Evolutionary conservation across 2,888 invertebrate species (phyloP), one percentile per base, ranked within the genome.

Genomic region (Colletes collaris): DNA sequence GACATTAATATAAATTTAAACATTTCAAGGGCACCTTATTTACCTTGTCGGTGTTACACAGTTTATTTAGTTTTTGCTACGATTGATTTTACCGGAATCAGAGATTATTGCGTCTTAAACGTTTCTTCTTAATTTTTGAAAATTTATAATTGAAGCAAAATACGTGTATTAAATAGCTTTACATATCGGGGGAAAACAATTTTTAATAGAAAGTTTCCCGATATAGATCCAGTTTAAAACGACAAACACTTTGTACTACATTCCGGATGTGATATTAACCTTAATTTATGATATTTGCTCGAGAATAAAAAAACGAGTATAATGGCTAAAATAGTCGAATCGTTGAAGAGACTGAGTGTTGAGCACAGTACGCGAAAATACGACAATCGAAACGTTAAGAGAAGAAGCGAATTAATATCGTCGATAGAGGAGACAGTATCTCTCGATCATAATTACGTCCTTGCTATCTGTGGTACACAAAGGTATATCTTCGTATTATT

Each of bases 381-480:
- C 27, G 60, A 56, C 8, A 55, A 81, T 5, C 76, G 72, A 55
- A 80, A 64, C 16, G 19, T 53, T 6, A 84, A 53, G 56, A 85
- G 68, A 62, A 86, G 81, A 66, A 77, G 60, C 27, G 90, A 91
- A 73, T 86, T 90, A 55, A 78, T 64, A 2, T 77, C 87, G 75
- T 90, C 76, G 2, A 89, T 91, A 50, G 95, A 96, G 92, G 94
- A 94, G 64, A 93, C 94, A 0, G 93, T 95, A 49, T 94, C 95
- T 0, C 85, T 94, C 0, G 93, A 94, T 46, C 94, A 94, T 76
- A 94, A 94, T 3, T 96, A 96, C 87, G 93, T 96, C 66, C 94
- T 96, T 59, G 94, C 94, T 72, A 89, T 96, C 81, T 93, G 94
- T 84, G 94, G 94, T 3, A 94, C 95, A 68, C 91, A 91, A 76